These are phyloP conservation scores for Glyphotaelius pellucidus DNA, from an alignment of 2,888 invertebrate genomes.

Conservation along the genomic window DNA sequence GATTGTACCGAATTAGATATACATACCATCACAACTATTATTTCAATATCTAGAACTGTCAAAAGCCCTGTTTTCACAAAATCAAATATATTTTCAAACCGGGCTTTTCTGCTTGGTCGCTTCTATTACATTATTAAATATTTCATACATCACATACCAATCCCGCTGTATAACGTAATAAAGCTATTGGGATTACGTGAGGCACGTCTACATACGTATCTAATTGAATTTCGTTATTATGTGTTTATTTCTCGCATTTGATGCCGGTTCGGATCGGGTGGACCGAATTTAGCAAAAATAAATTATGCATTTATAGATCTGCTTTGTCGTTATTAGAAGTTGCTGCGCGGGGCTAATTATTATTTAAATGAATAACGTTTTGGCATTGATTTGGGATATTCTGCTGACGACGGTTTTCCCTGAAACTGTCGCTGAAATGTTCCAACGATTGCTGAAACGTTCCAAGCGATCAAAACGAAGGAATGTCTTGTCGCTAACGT, in stretches of 20 bases:
- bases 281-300: background rate
- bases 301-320: background rate
- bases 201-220: background rate
- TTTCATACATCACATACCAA: background rate
- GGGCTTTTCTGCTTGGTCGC: too few species aligned
- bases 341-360: background rate
- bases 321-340: background rate
- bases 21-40: too few species aligned
- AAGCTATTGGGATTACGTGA: background rate
- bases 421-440: background rate
- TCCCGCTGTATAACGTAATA: background rate
- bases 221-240: background rate
- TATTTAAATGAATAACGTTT: background rate
- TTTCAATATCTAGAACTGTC: too few species aligned
- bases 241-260: background rate
- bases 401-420: background rate
- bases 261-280: background rate
- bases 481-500: slow-evolving; percentile 15
- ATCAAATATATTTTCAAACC: too few species aligned
- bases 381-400: slow-evolving; percentile 8
- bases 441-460: background rate
- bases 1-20: too few species aligned
- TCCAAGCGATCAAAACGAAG: background rate
- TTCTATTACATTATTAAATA: background rate
- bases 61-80: too few species aligned